Conservation (phyloP, 2,888 invertebrate species). For the Phortica okadai region DNA sequence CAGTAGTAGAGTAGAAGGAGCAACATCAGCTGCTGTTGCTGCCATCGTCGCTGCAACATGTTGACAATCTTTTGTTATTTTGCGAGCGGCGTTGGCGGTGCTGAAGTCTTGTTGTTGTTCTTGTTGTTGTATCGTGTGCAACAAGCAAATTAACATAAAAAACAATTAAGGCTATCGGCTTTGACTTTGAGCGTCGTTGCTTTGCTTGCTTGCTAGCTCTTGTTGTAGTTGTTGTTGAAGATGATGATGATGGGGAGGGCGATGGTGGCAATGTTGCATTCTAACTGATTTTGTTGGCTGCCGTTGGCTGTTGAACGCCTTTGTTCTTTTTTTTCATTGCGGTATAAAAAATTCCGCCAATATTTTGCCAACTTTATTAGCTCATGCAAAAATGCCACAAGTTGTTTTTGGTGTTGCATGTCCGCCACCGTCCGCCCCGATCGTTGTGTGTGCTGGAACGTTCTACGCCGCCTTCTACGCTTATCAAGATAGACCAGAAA, state of each 20-base stretch:
- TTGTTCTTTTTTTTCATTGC: conserved; percentile 22
- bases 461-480: background rate
- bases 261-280: conserved; percentile 29
- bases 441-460: background rate
- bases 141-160: conserved; percentile 62
- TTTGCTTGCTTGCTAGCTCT: background rate
- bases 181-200: conserved; percentile 2
- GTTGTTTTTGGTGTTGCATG: conserved; percentile 27
- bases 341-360: conserved; percentile 50
- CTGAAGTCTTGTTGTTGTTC: background rate
- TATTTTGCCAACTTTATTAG: conserved; percentile 60
- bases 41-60: background rate
- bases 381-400: conserved; percentile 52
- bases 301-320: conserved; percentile 23
- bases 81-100: background rate
- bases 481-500: conserved; percentile 56
- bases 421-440: background rate
- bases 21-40: background rate
- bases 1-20: background rate
- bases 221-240: background rate
- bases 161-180: conserved; percentile 60
- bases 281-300: conserved; percentile 33
- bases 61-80: conserved; percentile 19
- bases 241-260: background rate
- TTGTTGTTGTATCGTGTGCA: conserved; percentile 47